Percentiles rank a stretch among this genome's conserved stretches.
Conservation (phyloP, 2,888 invertebrate genomes). For the Callinectes sapidus region DNA sequence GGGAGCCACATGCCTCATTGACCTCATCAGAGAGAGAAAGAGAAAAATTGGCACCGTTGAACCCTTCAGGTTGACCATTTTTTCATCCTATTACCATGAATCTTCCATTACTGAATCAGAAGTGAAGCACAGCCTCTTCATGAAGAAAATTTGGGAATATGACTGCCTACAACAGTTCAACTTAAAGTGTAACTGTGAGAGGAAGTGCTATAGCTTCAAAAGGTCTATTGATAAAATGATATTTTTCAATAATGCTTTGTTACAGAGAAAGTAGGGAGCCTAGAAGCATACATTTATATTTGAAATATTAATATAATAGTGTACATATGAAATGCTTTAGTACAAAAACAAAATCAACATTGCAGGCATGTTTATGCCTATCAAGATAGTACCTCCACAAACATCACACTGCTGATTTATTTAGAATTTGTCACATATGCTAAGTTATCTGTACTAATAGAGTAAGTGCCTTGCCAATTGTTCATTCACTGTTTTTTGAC, state of each 20-base stretch:
- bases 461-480: no score
- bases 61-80: constrained; percentile 12
- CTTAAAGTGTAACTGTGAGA: not conserved
- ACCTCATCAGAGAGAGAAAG: not conserved
- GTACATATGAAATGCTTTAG: no score
- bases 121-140: not conserved
- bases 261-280: not conserved
- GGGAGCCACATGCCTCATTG: not conserved
- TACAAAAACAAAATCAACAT: no score
- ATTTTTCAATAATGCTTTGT: not conserved
- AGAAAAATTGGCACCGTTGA: not conserved
- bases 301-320: no score
- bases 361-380: no score
- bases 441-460: no score
- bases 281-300: constrained; percentile 10
- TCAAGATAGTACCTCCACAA: no score
- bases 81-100: not conserved
- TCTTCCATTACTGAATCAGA: not conserved
- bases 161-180: not conserved
- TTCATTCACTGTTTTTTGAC: no score
- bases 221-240: not conserved
- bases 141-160: not conserved
- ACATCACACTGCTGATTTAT: no score
- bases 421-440: no score
- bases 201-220: not conserved